These are phyloP conservation scores for Ligdia adustata DNA, from an alignment of 2,888 invertebrate species.

Conservation along the genomic window DNA sequence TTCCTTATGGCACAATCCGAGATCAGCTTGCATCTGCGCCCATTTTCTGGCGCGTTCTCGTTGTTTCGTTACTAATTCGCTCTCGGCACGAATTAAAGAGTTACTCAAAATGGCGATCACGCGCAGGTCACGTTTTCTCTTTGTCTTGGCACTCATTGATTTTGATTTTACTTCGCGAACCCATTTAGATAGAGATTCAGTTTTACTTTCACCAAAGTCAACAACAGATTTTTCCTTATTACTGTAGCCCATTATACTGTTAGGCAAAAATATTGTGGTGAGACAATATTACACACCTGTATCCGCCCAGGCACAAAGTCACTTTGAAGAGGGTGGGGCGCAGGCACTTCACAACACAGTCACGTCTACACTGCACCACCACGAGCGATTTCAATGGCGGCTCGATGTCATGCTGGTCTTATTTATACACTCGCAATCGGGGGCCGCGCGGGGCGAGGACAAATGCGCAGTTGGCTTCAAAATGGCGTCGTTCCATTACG, in stretches of 20 bases:
- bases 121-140: constrained; percentile 85
- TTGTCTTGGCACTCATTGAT: constrained; percentile 82
- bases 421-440: constrained; percentile 59
- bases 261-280: constrained; percentile 64
- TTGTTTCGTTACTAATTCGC: constrained; percentile 85
- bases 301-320: constrained; percentile 73
- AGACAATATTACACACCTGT: constrained; percentile 76
- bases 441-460: constrained; percentile 43
- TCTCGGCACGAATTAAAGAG: constrained; percentile 84
- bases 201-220: constrained; percentile 82
- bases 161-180: constrained; percentile 86
- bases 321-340: constrained; percentile 53
- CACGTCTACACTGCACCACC: constrained; percentile 63
- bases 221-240: constrained; percentile 73
- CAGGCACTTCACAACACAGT: constrained; percentile 62
- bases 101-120: constrained; percentile 86
- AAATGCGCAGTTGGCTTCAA: constrained; percentile 66
- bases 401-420: constrained; percentile 62
- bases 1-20: constrained; percentile 73
- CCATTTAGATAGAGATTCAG: constrained; percentile 85
- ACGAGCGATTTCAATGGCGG: constrained; percentile 51
- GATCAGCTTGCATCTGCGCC: constrained; percentile 81
- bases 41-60: constrained; percentile 85
- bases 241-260: constrained; percentile 72
- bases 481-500: constrained; percentile 58